Base-by-base conservation (phyloP, 2,113 vertebrate genomes). In the Gopherus evgoodei region DNA sequence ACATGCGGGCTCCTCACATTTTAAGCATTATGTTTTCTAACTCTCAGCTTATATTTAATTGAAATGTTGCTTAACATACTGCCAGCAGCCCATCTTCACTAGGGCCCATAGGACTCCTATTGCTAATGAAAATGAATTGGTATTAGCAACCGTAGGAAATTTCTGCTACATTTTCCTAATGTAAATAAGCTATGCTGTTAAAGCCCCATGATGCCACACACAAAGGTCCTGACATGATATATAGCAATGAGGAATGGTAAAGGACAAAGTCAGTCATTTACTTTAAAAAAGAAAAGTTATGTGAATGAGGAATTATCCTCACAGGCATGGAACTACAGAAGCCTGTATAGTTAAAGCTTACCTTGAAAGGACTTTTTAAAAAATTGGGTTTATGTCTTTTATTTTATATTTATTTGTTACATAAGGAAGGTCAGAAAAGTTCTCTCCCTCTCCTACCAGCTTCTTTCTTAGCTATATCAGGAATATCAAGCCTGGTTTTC, bases 391-490 rank as follows among this genome's bases (percentile, higher is more conserved):
- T 27, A 24, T 53, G 17, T 0, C 38, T 3, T 87, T 84, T 38
- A 87, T 42, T 93, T 19, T 89, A 80, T 2, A 90, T 86, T 83
- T 69, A 83, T 57, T 89, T 29, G n/a, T 29, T 84, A 90, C 84
- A 89, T 4, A 59, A 57, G 84, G n/a, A 5, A 29, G 6, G 16
- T 5, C 59, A 86, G 80, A 89, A 17, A 84, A 86, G 59, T 86
- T 53, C 38, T 38, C 44, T 86, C 56, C 84, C 89, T 35, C 44
- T 89, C 50, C 62, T 72, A 54, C 50, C 25, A 84, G 44, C 2
- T 83, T 59, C 5, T 2, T 84, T 87, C 83, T 76, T 76, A 86
- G 29, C 29, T 47, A 65, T 11, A 85, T 38, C 1, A 81, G 6
- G 78, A 90, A 81, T 49, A 89, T 1, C 52, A 84, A 86, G 54